Conservation (phyloP, 1,140 invertebrate species). For the Apis mellifera region DNA sequence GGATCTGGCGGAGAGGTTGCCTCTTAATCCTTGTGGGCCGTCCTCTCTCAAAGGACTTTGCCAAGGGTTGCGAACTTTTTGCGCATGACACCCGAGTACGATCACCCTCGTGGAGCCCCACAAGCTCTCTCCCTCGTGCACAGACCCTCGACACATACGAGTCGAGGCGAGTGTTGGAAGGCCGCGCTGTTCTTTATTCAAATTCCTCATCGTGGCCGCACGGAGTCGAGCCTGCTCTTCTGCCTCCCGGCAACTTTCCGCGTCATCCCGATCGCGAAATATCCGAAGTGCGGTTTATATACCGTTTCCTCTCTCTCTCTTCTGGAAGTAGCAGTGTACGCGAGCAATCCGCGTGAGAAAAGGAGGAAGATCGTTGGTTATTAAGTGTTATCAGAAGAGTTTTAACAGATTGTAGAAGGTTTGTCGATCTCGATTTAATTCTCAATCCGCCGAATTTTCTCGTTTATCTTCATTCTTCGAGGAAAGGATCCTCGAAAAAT, state of each 20-base stretch:
- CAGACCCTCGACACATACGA: constrained; percentile 58
- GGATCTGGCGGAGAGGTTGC: too few relatives aligned
- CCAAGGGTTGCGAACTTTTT: constrained; percentile 55
- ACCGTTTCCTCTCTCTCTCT: background rate
- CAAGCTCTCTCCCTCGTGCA: constrained; percentile 39
- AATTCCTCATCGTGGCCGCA: constrained; percentile 54
- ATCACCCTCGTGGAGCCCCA: constrained; percentile 67
- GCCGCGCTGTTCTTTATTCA: constrained; percentile 66
- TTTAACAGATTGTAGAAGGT: background rate
- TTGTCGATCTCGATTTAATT: background rate
- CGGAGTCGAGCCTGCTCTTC: constrained; percentile 24
- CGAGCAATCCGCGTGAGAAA: background rate
- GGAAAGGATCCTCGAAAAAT: background rate
- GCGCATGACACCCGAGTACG: constrained; percentile 74
- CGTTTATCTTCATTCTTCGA: too few relatives aligned
- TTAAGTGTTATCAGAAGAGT: background rate
- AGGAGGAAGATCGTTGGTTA: too few relatives aligned
- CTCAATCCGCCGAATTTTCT: background rate
- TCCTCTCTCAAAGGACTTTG: constrained; percentile 23
- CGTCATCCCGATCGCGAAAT: constrained; percentile 9
- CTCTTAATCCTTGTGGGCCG: constrained; percentile 21
- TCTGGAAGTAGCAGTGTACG: too few relatives aligned
- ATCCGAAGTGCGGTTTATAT: background rate
- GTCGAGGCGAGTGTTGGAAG: background rate
- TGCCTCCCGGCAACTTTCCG: background rate